These are phyloP conservation scores for Bombus sibiricus DNA, from an alignment of 1,140 invertebrate species.

Conservation along the genomic window DNA sequence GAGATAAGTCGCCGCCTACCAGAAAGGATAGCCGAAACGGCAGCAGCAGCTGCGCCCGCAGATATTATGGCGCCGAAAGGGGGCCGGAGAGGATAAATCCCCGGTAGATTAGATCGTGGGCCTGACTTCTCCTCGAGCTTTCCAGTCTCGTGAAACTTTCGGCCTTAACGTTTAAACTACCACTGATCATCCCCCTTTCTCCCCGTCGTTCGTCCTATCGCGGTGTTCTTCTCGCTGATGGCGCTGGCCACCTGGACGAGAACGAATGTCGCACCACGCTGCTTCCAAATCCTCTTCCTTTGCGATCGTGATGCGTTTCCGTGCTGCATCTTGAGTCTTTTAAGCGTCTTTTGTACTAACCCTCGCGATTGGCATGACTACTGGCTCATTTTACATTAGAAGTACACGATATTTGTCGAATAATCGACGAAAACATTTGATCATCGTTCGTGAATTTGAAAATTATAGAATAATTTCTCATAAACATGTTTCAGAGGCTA, in stretches of 20 bases:
- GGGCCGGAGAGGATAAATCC: slow-evolving; percentile 73
- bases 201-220: background rate
- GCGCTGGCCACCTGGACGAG: slow-evolving; percentile 41
- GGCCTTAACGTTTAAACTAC: slow-evolving; percentile 63
- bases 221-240: slow-evolving; percentile 21
- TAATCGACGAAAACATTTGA: too few species aligned
- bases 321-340: background rate
- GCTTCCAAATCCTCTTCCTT: background rate
- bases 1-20: slow-evolving; percentile 72
- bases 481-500: too few species aligned
- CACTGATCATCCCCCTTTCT: background rate
- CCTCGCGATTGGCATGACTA: too few species aligned
- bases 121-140: slow-evolving; percentile 53
- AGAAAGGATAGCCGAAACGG: slow-evolving; percentile 72
- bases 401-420: too few species aligned
- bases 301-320: background rate
- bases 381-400: too few species aligned
- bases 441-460: too few species aligned
- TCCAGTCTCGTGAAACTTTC: slow-evolving; percentile 59
- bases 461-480: too few species aligned
- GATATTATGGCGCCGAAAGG: slow-evolving; percentile 77
- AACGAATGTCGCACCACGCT: background rate
- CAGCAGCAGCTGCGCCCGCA: slow-evolving; percentile 74
- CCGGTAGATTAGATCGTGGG: slow-evolving; percentile 72
- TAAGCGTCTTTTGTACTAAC: too few species aligned